Evolutionary conservation across 2,113 vertebrate genomes (phyloP), one percentile per base, ranked within the genome.

Genomic region (Psilopogon haemacephalus): DNA sequence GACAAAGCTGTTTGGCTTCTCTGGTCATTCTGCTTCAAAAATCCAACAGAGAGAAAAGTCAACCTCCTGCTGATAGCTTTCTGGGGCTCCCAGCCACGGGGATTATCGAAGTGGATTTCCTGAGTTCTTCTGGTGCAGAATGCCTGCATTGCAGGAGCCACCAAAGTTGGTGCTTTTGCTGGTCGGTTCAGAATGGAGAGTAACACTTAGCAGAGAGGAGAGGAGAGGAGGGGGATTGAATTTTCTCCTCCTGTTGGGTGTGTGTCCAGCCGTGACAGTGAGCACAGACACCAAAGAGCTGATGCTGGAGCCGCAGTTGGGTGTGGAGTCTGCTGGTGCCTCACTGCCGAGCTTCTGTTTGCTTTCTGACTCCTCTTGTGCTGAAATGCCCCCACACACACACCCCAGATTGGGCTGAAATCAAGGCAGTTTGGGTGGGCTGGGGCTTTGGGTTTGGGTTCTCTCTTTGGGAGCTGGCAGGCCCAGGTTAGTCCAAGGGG

Each of bases 71-170:
- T 71, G 84, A 69, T 59, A 15, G 93, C 77, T 91, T 93, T 64
- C 90, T 64, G 90, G 90, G 84, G 67, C 30, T 89, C 62, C 2
- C 59, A 20, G 70, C 54, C n/a, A 40, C 50, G 23, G 7, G 77
- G 90, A 65, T 90, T 78, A 78, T 20, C 55, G 86, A 37, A 44
- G 84, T n/a, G 33, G 77, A 40, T 93, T 86, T 68, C 13, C 0
- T 27, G 81, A 78, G 89, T 35, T 69, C 73, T 35, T 69, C 73
- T 82, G 86, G 89, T 90, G 96, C 95, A 90, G 91, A 58, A 76
- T 54, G 50, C 56, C 94, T 84, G 89, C 88, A 93, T 86, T 95
- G 96, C 92, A 86, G 96, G 44, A 93, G 67, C 81, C 73, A 71
- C 90, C 26, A 18, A 68, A 92, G 58, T 84, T 27, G 76, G 12